These are phyloP conservation scores for Callaeas wilsoni DNA, from an alignment of 2,113 vertebrate genomes.

Conservation along the genomic window DNA sequence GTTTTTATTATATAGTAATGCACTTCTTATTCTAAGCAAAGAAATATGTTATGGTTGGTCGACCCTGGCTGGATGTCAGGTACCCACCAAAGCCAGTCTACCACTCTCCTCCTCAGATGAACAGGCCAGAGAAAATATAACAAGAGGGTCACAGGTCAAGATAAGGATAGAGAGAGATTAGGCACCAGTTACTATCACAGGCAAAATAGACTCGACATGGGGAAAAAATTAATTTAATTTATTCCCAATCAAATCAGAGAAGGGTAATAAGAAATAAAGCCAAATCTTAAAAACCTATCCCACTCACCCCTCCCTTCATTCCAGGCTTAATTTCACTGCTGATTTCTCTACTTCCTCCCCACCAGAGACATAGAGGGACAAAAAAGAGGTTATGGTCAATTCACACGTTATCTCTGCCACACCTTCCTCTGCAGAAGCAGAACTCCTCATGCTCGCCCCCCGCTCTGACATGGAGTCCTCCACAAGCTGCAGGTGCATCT, in stretches of 20 bases:
- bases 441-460: background rate
- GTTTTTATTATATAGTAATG: background rate
- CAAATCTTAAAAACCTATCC: background rate
- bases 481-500: background rate
- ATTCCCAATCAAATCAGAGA: background rate
- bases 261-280: background rate
- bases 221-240: background rate
- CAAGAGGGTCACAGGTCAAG: background rate
- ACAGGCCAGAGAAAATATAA: background rate
- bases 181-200: background rate
- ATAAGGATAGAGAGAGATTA: background rate
- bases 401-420: background rate
- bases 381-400: background rate
- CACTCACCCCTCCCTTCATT: background rate
- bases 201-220: background rate
- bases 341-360: background rate
- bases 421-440: background rate
- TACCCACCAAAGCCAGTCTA: background rate
- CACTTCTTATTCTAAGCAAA: background rate
- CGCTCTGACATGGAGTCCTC: background rate
- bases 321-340: background rate
- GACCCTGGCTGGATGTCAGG: background rate
- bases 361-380: background rate
- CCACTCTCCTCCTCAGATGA: background rate
- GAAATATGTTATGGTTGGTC: background rate